Base-by-base conservation (phyloP, 2,113 vertebrate genomes). In the Myotis brandtii region DNA sequence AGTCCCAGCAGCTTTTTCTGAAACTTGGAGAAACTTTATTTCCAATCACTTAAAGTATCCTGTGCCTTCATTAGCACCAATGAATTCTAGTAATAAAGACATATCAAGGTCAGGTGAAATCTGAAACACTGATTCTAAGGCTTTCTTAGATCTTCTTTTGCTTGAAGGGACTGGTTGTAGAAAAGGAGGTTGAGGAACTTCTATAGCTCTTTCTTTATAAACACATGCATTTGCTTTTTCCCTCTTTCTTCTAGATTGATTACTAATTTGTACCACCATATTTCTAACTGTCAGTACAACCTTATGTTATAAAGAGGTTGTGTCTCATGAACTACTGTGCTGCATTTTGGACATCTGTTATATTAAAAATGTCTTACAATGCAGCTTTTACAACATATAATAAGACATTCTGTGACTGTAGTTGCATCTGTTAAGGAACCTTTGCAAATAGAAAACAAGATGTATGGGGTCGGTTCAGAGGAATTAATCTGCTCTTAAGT, bases 181-280 rank as follows among this genome's bases (percentile, higher is more conserved):
- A 83, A 98, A 84, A 97, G 98, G 99, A 98, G 99, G 98, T 97
- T 99, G 99, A 91, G 99, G 99, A 7, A 54, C 52, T 20, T 54
- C 52, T 54, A 99, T 98, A 56, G 99, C 99, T 98, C 99, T 99
- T 91, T 99, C 98, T 98, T 98, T 99, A 98, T 99, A 99, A 99
- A 99, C 76, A 98, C 98, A 98, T 98, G 98, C 98, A 99, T 99
- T 97, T 98, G 98, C 43, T 98, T 98, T 97, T 99, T 99, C 98
- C 99, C 99, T 95, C 95, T 97, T 97, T 99, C 99, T 96, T 99
- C 99, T 92, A 99, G 98, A 98, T 98, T 99, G 90, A 99, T 98
- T 96, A 99, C 98, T 98, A 99, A 99, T 98, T 99, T 99, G 98
- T 99, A 99, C 84, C 99, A 99, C 84, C 99, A 99, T 96, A 99